Percentiles rank a stretch among this genome's conserved stretches.
These are phyloP conservation scores for Neodontobutis hainanensis DNA, from an alignment of 2,113 vertebrate species.

Conservation along the genomic window DNA sequence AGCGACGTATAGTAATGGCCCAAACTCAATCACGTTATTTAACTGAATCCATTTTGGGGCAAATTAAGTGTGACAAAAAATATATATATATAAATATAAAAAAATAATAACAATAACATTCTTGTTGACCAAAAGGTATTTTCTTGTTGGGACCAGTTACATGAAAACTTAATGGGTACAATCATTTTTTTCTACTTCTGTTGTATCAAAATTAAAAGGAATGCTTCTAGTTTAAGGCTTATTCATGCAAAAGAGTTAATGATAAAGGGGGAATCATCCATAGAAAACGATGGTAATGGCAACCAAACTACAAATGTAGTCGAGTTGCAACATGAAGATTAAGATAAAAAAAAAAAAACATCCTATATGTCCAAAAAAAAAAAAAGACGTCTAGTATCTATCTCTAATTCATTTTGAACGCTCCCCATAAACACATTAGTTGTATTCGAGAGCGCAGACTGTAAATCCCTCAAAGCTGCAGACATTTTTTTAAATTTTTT, in stretches of 20 bases:
- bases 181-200: conserved; percentile 3
- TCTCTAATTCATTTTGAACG: conserved; percentile 36
- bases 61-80: background rate
- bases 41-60: conserved; percentile 16
- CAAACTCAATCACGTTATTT: conserved; percentile 26
- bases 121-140: conserved; percentile 10
- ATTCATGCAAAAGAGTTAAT: conserved; percentile 36
- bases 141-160: conserved; percentile 16
- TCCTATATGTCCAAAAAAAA: conserved; percentile 38
- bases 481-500: conserved; percentile 15
- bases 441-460: conserved; percentile 11
- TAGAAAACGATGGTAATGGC: conserved; percentile 23
- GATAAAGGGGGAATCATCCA: background rate
- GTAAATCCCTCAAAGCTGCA: background rate
- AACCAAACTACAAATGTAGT: conserved; percentile 18
- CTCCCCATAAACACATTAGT: conserved; percentile 19
- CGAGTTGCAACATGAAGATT: conserved; percentile 23
- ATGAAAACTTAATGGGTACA: conserved; percentile 16
- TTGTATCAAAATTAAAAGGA: conserved; percentile 46
- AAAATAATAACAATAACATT: conserved; percentile 25
- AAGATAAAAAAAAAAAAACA: conserved; percentile 10
- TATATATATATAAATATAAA: too few relatives aligned
- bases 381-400: conserved; percentile 51
- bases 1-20: background rate
- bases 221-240: conserved; percentile 60